A percentile compares a stretch with the other conserved stretches of the same genome.
These are phyloP conservation scores for Tapirus indicus DNA, from an alignment of 2,797 vertebrate genomes.

Conservation along the genomic window DNA sequence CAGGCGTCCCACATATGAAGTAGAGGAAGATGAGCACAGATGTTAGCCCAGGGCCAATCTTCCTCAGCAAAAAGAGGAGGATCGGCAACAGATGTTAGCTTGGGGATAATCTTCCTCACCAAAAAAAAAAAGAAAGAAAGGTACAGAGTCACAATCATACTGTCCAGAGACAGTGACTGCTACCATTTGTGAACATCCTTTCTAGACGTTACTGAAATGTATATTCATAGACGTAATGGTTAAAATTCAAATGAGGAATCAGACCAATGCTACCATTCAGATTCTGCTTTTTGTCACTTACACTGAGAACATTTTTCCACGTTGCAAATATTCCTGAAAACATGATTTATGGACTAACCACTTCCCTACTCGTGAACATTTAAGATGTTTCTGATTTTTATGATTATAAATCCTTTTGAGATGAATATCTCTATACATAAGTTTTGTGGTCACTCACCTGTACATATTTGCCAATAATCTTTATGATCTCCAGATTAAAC, in stretches of 20 bases:
- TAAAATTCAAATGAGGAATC: neutral
- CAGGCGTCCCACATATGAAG: too few species aligned
- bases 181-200: too few species aligned
- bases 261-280: neutral
- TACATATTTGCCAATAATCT: constrained; percentile 99
- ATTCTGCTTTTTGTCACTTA: neutral
- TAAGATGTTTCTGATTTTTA: neutral
- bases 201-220: neutral
- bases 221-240: too few species aligned
- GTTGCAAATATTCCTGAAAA: neutral
- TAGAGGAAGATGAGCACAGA: too few species aligned
- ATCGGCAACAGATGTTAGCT: too few species aligned
- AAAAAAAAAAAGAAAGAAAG: neutral
- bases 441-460: constrained; percentile 91
- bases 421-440: neutral
- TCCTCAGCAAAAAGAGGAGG: too few species aligned
- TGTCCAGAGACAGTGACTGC: neutral
- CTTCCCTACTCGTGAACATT: neutral
- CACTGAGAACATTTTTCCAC: neutral
- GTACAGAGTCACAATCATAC: neutral
- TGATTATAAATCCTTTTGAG: neutral
- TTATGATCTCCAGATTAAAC: constrained; percentile 99
- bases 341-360: neutral
- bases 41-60: too few species aligned
- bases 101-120: too few species aligned